These are phyloP conservation scores for Caenorhabditis wallacei DNA, from an alignment of 2,888 invertebrate species.

Conservation along the genomic window DNA sequence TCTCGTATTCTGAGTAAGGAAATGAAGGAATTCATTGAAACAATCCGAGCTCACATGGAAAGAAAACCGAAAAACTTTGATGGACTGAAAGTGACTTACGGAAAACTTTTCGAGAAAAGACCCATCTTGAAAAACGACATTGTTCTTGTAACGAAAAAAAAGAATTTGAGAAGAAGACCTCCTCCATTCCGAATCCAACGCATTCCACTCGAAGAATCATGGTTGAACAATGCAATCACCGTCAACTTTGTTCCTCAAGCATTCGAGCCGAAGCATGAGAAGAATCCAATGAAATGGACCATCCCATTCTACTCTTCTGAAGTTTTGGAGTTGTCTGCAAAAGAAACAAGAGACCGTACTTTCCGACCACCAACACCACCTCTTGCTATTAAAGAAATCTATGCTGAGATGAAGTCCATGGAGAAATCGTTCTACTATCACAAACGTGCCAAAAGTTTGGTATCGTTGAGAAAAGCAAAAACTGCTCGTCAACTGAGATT, in stretches of 20 bases:
- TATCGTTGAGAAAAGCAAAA: conserved; percentile 9
- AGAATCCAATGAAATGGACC: conserved; percentile 42
- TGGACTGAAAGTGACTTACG: conserved; percentile 39
- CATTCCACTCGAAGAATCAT: conserved; percentile 27
- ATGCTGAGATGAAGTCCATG: conserved; percentile 29
- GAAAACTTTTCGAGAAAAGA: conserved; percentile 52
- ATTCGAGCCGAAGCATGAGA: not conserved
- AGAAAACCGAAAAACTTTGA: conserved; percentile 37
- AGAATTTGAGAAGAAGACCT: conserved; percentile 8
- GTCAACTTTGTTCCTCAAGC: conserved; percentile 25
- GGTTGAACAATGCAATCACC: conserved; percentile 24
- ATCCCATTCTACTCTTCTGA: conserved; percentile 43
- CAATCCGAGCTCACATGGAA: conserved; percentile 37
- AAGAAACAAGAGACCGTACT: conserved; percentile 17
- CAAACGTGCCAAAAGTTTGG: not conserved
- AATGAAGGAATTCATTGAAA: conserved; percentile 42
- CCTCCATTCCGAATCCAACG: conserved; percentile 38
- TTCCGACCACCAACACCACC: conserved; percentile 53
- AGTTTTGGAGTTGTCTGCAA: not conserved
- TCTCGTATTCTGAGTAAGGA: conserved; percentile 44
- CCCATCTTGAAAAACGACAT: conserved; percentile 54
- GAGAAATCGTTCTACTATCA: conserved; percentile 11
- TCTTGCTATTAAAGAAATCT: not conserved
- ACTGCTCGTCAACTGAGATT: conserved; percentile 32
- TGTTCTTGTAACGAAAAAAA: conserved; percentile 45